phyloP scores from a whole-genome alignment of 2,113 vertebrate genomes.

The Dasyprocta punctata region DNA sequence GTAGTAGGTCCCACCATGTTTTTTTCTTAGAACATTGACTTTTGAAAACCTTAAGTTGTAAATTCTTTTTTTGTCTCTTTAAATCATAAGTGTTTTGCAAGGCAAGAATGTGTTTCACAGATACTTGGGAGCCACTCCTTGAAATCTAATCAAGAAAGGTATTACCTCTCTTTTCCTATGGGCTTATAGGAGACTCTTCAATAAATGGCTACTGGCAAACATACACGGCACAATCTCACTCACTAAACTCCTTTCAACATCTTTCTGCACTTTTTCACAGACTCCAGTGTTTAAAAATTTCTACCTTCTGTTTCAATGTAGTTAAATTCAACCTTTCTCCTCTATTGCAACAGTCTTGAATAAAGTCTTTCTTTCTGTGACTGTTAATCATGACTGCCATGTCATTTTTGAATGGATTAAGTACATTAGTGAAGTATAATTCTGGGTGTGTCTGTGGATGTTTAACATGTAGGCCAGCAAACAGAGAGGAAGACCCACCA shows the following conservation, averaged over 20 bases:
- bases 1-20: background rate
- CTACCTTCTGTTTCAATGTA: background rate
- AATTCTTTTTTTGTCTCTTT: background rate
- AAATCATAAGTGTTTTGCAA: slow-evolving; percentile 1
- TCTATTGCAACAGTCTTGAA: background rate
- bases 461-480: background rate
- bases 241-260: background rate
- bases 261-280: background rate
- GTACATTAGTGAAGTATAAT: background rate
- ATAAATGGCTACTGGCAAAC: background rate
- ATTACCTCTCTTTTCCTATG: background rate
- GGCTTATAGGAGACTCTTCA: background rate
- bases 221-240: background rate
- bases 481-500: background rate
- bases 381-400: background rate
- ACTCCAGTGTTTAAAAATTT: background rate
- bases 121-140: background rate
- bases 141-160: background rate
- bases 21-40: background rate
- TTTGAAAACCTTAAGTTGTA: background rate
- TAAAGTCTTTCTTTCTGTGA: background rate
- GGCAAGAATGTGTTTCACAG: background rate
- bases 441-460: background rate
- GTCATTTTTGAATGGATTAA: background rate
- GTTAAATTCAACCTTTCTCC: background rate